A percentile compares a stretch with the other conserved stretches of the same genome.
Conservation (phyloP, 2,797 vertebrate species). For the Halcyon smyrnensis region DNA sequence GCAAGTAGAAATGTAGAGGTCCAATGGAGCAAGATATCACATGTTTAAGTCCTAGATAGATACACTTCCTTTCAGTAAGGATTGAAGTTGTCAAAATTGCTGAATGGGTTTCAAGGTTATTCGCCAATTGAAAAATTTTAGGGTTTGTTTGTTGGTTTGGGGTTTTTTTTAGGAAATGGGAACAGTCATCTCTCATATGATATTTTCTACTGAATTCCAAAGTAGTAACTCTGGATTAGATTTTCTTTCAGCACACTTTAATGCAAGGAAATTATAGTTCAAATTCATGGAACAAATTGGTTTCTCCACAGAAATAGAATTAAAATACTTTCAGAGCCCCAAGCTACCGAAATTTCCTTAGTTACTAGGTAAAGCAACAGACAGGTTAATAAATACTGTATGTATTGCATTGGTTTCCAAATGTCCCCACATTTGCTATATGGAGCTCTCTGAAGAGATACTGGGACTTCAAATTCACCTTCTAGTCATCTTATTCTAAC, state of each 20-base stretch:
- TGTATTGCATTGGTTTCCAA: not conserved
- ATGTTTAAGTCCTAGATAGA: not conserved
- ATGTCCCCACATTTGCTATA: not conserved
- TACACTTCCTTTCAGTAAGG: not conserved
- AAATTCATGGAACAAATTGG: not conserved
- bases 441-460: not conserved
- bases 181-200: not conserved
- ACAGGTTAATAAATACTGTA: not conserved
- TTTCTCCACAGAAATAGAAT: not conserved
- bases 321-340: not conserved
- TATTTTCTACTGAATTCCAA: not conserved
- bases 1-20: not conserved
- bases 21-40: not conserved
- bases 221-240: not conserved
- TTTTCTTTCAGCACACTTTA: not conserved
- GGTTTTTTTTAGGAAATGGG: too few relatives aligned
- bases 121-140: not conserved
- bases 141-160: not conserved
- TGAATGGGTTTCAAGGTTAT: not conserved
- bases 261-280: not conserved
- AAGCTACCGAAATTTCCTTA: not conserved
- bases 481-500: not conserved
- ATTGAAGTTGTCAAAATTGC: not conserved
- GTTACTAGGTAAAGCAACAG: not conserved
- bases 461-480: not conserved